These are phyloP conservation scores for Mallotus villosus DNA, from an alignment of 2,797 vertebrate species.

Conservation along the genomic window DNA sequence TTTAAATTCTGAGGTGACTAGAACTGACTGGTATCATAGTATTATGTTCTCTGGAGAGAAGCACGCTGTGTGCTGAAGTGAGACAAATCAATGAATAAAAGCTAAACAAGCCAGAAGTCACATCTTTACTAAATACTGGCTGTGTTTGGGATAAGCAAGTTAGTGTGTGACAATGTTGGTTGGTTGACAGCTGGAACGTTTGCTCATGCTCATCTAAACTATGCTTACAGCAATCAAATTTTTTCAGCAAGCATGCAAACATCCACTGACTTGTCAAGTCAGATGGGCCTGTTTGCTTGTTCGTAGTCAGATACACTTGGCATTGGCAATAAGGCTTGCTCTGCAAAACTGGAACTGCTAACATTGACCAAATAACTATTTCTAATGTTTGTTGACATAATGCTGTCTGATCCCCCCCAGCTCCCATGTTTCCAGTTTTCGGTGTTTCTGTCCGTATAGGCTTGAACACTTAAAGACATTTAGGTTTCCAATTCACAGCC, in stretches of 20 bases:
- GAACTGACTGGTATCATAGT: slow-evolving; percentile 25
- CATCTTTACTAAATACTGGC: not conserved
- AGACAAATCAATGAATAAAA: not conserved
- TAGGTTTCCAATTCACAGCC: no score
- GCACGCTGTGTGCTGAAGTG: not conserved
- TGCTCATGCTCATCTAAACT: slow-evolving; percentile 36
- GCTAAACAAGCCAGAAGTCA: not conserved
- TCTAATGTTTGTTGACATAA: slow-evolving; percentile 35
- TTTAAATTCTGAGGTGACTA: slow-evolving; percentile 59
- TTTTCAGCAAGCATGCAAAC: slow-evolving; percentile 45
- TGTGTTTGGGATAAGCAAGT: slow-evolving; percentile 1
- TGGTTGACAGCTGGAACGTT: slow-evolving; percentile 30
- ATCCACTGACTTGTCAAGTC: slow-evolving; percentile 35
- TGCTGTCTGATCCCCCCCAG: slow-evolving; percentile 33
- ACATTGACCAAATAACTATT: slow-evolving; percentile 51
- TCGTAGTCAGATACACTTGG: slow-evolving; percentile 52
- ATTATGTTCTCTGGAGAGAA: slow-evolving; percentile 24
- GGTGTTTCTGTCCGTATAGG: not conserved
- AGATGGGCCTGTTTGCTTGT: slow-evolving; percentile 27
- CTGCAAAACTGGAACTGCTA: slow-evolving; percentile 32
- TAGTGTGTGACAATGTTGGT: slow-evolving; percentile 24
- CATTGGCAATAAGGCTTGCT: slow-evolving; percentile 48
- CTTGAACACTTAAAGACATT: not conserved
- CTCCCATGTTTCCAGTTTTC: not conserved
- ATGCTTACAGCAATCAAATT: slow-evolving; percentile 49